Evolutionary conservation across 1,140 invertebrate genomes (phyloP).

Genomic region (Orchestia grillus): DNA sequence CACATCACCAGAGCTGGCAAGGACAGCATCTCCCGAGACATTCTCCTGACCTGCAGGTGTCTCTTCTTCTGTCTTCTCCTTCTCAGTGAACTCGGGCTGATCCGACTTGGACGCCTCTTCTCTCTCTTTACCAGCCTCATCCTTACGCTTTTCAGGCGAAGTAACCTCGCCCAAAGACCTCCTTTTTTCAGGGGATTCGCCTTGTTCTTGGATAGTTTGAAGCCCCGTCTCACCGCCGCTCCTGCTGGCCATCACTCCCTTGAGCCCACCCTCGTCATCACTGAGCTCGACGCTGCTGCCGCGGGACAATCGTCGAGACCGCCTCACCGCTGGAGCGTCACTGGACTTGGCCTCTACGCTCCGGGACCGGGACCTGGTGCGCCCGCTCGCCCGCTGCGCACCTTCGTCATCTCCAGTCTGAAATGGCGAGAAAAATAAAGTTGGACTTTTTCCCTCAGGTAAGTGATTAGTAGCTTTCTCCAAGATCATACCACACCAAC

Average conservation of each 20-base stretch:
- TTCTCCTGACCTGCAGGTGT: not conserved
- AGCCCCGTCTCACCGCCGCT: not conserved
- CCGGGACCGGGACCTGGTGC: not conserved
- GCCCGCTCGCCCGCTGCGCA: not conserved
- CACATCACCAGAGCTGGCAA: not conserved
- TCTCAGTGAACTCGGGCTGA: not conserved
- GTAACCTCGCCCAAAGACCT: not conserved
- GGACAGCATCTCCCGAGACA: not conserved
- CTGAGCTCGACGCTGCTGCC: slow-evolving; percentile 42
- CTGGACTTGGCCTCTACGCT: not conserved
- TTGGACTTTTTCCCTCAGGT: not conserved
- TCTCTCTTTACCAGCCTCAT: not conserved
- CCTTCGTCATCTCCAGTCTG: not conserved
- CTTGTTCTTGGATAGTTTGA: not conserved
- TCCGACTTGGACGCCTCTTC: not conserved
- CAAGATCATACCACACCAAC: not conserved
- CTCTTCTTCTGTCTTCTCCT: not conserved
- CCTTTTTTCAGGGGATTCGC: slow-evolving; percentile 25
- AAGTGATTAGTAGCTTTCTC: not conserved
- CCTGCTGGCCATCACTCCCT: not conserved
- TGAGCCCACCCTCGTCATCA: not conserved
- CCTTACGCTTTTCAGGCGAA: not conserved
- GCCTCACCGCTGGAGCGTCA: not conserved
- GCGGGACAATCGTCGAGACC: slow-evolving; percentile 17
- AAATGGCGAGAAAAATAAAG: not conserved